Evolutionary conservation across 2,888 invertebrate genomes (phyloP), one percentile per base, ranked within the genome.

Genomic region (Netelia inedita): DNA sequence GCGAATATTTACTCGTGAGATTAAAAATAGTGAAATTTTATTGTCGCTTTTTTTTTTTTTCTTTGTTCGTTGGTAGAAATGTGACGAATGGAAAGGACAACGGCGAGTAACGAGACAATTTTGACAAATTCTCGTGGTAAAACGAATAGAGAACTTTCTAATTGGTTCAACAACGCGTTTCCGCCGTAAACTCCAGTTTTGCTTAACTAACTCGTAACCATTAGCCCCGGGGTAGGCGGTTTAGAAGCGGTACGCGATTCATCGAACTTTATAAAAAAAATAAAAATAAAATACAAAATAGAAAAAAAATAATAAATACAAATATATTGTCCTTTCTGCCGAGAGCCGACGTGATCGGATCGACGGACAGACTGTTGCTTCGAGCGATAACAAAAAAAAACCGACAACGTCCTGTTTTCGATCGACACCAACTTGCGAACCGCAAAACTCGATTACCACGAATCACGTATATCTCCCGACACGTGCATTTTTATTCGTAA

Each of bases 401-500:
- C 43, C 68, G 53, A 84, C 41, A 65, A 69, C 68, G 55, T 84
- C 80, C 84, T 84, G 84, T 80, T 81, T 84, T 68, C 61, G 21
- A 69, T 16, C 63, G 35, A 43, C n/a, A 16, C n/a, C 16, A 55
- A 66, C 35, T 53, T 1, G 14, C n/a, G 16, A 46, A 71, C 80
- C 80, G 43, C 84, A 53, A 53, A 41, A 28, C 21, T n/a, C 68
- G 79, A 84, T 80, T 73, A 76, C 76, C 78, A 73, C 63, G 3
- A 21, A 10, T 53, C 16, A 53, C 43, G 35, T 35, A 35, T n/a
- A 63, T 1, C 23, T 69, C 53, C 14, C n/a, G 19, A 50, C 35
- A 55, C 23, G 28, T 23, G 10, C 21, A 23, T 23, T 10, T 68
- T 53, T 55, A 35, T 2, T 14, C 16, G 9, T 35, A 35, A 35